Base-by-base conservation (phyloP, 2,888 invertebrate species). In the Tenthredo livida region DNA sequence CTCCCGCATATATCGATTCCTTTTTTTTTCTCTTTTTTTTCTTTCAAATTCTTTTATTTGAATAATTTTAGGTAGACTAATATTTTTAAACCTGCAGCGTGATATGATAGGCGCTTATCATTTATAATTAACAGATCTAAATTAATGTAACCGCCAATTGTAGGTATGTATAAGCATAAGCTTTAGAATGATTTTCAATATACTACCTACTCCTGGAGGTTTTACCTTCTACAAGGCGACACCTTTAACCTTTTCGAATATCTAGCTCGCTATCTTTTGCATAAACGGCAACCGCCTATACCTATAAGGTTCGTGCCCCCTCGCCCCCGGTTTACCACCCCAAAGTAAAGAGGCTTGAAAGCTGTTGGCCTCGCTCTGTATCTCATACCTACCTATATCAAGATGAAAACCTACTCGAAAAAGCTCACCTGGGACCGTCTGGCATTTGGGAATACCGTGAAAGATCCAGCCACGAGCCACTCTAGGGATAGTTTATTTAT, bases 361-460 rank as follows among this genome's bases (percentile, higher is more conserved):
- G 77, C 77, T 77, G 50, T 50, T 77, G 54, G 77, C 54, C 29
- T 77, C 77, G 40, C 72, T 72, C n/a, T 50, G 50, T 77, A 50
- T 29, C 77, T 77, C 25, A 50, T 77, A 40, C 21, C 50, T 77
- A 40, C 21, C 50, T 77, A 37, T 61, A 58, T 17, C 37, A 61
- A 80, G 58, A 80, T 61, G 61, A 80, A 61, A 80, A 80, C 15
- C 61, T 61, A 80, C 61, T 80, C 15, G 9, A 21, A 43, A 50
- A 67, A 29, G 33, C 50, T 67, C 43, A 65, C 83, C 83, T 83
- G 47, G 43, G 29, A 43, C 67, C 29, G 43, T 78, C 25, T 82
- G 82, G 47, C 82, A 82, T 82, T 82, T 82, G 67, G 67, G 43
- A 67, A 82, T 82, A 2, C 47, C 82, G 43, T 43, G 80, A 54